Base-by-base conservation (phyloP, 2,797 vertebrate genomes). In the Melanogrammus aeglefinus region DNA sequence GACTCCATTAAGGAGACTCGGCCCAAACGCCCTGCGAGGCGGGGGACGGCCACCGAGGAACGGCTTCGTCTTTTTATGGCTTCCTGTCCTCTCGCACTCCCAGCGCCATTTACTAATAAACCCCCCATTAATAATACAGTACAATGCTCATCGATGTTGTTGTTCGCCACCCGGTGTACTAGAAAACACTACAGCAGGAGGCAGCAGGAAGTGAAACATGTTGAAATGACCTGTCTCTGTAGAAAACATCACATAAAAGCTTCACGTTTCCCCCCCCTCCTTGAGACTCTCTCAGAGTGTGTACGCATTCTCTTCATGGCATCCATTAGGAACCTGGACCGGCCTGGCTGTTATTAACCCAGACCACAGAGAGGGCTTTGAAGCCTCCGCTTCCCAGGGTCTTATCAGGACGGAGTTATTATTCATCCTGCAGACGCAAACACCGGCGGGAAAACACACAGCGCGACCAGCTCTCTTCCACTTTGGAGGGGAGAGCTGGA, bases 371-470 rank as follows among this genome's bases (percentile, higher is more conserved):
- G 57, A 24, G 63, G 0, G 24, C 63, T 27, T 10, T 13, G 63
- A 27, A 35, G 70, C 13, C 35, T 36, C 35, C 76, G 75, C 73
- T 74, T 57, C 33, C 66, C 36, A 24, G 33, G n/a, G n/a, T 69
- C 44, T 74, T 21, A 80, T 35, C 27, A 57, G n/a, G 74, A 75
- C 38, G 31, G 78, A 47, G 24, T 74, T 83, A 82, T 88, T 84
- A 73, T 78, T 80, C 69, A 74, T 83, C 29, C 7, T 24, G 13
- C 36, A 71, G 47, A 83, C 75, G 72, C 74, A 78, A 31, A 86
- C 72, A 75, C 74, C 57, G 77, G 31, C 74, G 75, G 75, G 79
- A 82, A 79, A 63, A 86, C 75, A 29, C 39, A 76, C 35, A 36
- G 35, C 35, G 39, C 74, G 63, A 47, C 72, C 70, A 13, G 70